Base-by-base conservation (phyloP, 2,888 invertebrate genomes). In the Apamea crenata region DNA sequence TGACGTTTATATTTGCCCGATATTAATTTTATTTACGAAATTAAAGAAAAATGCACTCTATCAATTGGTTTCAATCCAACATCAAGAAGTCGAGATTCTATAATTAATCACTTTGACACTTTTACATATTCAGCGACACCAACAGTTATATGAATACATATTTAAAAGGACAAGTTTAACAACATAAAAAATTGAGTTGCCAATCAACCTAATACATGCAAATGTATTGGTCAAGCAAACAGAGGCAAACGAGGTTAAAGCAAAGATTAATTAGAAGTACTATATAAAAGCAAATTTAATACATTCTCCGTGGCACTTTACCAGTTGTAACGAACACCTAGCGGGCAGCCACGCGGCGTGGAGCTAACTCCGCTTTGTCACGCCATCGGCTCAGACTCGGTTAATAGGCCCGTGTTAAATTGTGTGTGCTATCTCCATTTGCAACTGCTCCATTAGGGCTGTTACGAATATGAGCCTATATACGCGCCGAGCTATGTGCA, bases 351-450 rank as follows among this genome's bases (percentile, higher is more conserved):
- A 80, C 85, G 84, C 89, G 85, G 88, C 86, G 90, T 85, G 87
- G 66, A 89, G 86, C 91, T 95, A 96, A 96, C 95, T 93, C 92
- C 93, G 90, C 84, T 87, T 87, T 94, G 95, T 94, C 96, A 96
- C 96, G 96, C 96, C 91, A 95, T 89, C 90, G 74, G 87, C 89
- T 89, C 85, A 82, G 89, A 74, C 86, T 82, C 86, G 88, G 89
- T 90, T 92, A 93, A 92, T 92, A 90, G 92, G 87, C 86, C 90
- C 91, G 92, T 93, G 94, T 93, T 95, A 94, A 95, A 95, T 95
- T 94, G 95, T 95, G 93, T 94, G 93, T 93, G 92, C 92, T 94
- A 94, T 95, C 95, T 95, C 92, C 92, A 95, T 95, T 95, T 91
- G 90, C 91, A 92, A 92, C 89, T 82, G 86, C 88, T 84, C 90